Base-by-base conservation (phyloP, 2,797 vertebrate genomes). In the Protosalanx chinensis region DNA sequence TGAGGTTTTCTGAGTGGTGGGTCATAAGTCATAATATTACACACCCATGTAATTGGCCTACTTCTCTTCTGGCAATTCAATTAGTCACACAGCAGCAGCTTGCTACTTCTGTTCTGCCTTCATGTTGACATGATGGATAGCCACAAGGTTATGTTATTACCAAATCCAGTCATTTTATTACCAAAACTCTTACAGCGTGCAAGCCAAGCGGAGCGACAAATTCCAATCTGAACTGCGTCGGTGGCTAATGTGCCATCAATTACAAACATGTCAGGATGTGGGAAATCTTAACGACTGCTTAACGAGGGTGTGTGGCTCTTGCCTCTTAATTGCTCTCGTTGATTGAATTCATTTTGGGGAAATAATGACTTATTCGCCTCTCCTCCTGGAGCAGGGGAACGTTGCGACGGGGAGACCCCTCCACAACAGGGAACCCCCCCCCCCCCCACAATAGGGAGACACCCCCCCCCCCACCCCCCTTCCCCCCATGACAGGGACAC, bases 91-190 rank as follows among this genome's bases (percentile, higher is more conserved):
- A 60, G 81, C 79, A 80, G 76, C 53, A 35, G 65, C 71, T 81
- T 66, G 70, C 64, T 76, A 70, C 3, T 7, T 46, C n/a, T 69
- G 60, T 72, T 68, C 76, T 77, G 72, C 29, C 53, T n/a, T 27
- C 57, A 69, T 61, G 77, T 71, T 71, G 74, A 53, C 64, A 81
- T 85, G 86, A 90, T 89, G 77, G 79, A 92, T 90, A 84, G 81
- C 70, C 72, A 23, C 81, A 46, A 83, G 76, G 86, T 85, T 81
- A 72, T 78, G 81, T 86, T 88, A 85, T 89, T 90, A 85, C 84
- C 80, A 87, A 87, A 91, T 88, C 80, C 75, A 89, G 90, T 91
- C 90, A 89, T 86, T 90, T 88, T 89, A 87, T 76, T 75, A 68
- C 78, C 72, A 84, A 60, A 85, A 41, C 41, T 66, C 80, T 88